phyloP scores from a whole-genome alignment of 2,888 invertebrate genomes.

The Polia nebulosa region DNA sequence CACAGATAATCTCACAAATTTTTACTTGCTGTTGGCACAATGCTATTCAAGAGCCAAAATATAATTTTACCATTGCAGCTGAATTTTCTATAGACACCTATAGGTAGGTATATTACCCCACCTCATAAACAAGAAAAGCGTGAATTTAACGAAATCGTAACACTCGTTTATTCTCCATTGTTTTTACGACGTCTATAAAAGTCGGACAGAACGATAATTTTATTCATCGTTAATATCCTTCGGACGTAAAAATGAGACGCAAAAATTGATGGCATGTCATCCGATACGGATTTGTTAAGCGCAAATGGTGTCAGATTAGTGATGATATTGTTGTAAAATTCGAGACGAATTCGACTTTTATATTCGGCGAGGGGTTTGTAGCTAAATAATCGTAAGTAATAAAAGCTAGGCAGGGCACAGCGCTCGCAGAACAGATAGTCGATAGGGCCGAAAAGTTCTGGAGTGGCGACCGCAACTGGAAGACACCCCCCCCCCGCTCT shows the following conservation, averaged over 20 bases:
- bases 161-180: conserved; percentile 54
- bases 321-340: conserved; percentile 27
- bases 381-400: too few species aligned
- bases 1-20: too few species aligned
- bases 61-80: neutral
- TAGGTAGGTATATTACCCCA: neutral
- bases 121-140: conserved; percentile 26
- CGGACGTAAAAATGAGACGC: conserved; percentile 54
- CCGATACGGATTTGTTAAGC: conserved; percentile 35
- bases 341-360: conserved; percentile 20
- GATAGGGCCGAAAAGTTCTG: too few species aligned
- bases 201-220: conserved; percentile 61
- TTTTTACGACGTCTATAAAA: conserved; percentile 61
- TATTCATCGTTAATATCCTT: conserved; percentile 65
- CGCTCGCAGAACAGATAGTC: too few species aligned
- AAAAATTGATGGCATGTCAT: conserved; percentile 50
- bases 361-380: neutral
- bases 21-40: too few species aligned
- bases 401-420: too few species aligned
- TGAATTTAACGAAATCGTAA: conserved; percentile 37
- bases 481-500: too few species aligned
- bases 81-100: neutral
- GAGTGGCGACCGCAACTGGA: too few species aligned
- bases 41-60: too few species aligned
- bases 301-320: conserved; percentile 27